Base-by-base conservation (phyloP, 2,113 vertebrate genomes). In the Propithecus coquereli region DNA sequence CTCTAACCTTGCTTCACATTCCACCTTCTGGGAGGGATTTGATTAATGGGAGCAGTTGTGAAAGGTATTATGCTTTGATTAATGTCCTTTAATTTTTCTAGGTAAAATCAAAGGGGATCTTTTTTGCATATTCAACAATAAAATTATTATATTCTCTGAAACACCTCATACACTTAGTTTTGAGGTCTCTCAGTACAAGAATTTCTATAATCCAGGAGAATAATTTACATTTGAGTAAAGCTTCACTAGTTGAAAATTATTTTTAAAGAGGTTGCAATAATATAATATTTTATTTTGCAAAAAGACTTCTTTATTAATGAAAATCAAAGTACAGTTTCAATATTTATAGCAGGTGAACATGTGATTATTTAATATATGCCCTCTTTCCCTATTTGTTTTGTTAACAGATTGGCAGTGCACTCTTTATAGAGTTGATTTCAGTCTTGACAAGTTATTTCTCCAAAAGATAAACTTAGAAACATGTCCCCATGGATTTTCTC, bases 31-130 rank as follows among this genome's bases (percentile, higher is more conserved):
- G 32, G n/a, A 89, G 6, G 47, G 94, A 90, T 68, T 76, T 94
- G 88, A 95, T 94, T 96, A 97, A 94, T 0, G 27, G 63, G 50
- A 43, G 6, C 80, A 45, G 17, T 74, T 82, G 92, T 74, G 43
- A 88, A 43, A 27, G 45, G 27, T 16, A 52, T 61, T 43, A 70
- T 52, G 1, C 61, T 40, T 47, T 54, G 54, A 96, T 97, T 95
- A 91, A 65, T 61, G 50, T 43, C 70, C 14, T 93, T 93, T 70
- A 87, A 89, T 68, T 95, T 97, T 91, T 65, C 71, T 71, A 37
- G 74, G 85, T 94, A 84, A 94, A 83, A 85, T 74, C 16, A 70
- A 77, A 90, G 2, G 3, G 10, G 0, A 61, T 52, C 0, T 74
- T 37, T 90, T 91, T 32, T 88, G 14, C 22, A 95, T 27, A 93